Percentiles rank a stretch among this genome's conserved stretches.
phyloP scores from a whole-genome alignment of 2,888 invertebrate genomes.

The Gymnosoma rotundatum region DNA sequence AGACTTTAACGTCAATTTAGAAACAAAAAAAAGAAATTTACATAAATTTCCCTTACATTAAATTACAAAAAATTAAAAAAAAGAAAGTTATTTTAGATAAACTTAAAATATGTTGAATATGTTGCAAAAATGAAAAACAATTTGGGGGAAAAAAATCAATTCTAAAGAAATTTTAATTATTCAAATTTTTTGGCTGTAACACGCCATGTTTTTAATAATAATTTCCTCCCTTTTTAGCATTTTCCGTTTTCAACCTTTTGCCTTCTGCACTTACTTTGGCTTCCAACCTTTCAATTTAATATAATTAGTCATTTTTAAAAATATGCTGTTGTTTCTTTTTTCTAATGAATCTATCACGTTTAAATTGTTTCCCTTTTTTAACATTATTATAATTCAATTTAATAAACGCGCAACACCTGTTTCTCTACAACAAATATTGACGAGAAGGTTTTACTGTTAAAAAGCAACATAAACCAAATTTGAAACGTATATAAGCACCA shows the following conservation, averaged over 20 bases:
- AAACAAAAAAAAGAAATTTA: conserved; percentile 6
- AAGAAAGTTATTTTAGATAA: too few relatives aligned
- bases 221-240: background rate
- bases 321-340: too few relatives aligned
- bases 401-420: background rate
- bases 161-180: background rate
- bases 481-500: background rate
- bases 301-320: too few relatives aligned
- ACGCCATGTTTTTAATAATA: background rate
- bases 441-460: background rate
- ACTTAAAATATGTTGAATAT: background rate
- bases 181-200: background rate
- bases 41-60: too few relatives aligned
- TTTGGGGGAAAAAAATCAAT: background rate
- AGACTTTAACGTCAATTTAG: background rate
- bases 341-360: too few relatives aligned
- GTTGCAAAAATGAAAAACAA: background rate
- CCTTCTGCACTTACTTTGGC: too few relatives aligned
- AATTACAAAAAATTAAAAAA: too few relatives aligned
- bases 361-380: background rate
- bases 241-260: background rate
- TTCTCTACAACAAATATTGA: background rate
- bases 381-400: background rate
- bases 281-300: too few relatives aligned
- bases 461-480: background rate